Base-by-base conservation (phyloP, 2,797 vertebrate genomes). In the Myoxocephalus aenaeus region DNA sequence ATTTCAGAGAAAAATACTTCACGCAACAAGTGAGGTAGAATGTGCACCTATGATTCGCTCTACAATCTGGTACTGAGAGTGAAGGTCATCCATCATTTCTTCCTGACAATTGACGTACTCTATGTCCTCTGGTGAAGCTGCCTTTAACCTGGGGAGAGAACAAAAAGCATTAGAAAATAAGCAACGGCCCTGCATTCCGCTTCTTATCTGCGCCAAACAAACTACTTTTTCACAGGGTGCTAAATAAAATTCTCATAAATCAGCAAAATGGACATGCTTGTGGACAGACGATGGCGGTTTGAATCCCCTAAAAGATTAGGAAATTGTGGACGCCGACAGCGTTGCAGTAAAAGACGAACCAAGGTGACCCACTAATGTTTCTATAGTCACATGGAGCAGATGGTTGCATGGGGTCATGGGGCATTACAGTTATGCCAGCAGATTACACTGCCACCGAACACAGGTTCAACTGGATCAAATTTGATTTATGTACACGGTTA, bases 51-150 rank as follows among this genome's bases (percentile, higher is more conserved):
- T 98, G 90, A 99, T 97, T 90, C 98, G 95, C 87, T 99, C 98
- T 72, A 99, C 98, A 75, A 99, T 95, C 86, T 98, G 97, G 92
- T 99, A 99, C 42, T 99, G 98, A 86, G 97, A 97, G 90, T 99
- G 97, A 11, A 99, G 95, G 87, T 99, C 98, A 87, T 98, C 97
- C 89, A 98, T 98, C 80, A 99, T 93, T 59, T 99, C 98, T 81
- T 99, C 97, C 66, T 99, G 98, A 86, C 98, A 99, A 86, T 98
- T 99, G 36, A 97, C 96, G 94, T 99, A 99, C 82, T 99, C 98
- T 38, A 99, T 95, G 91, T 99, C 98, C 93, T 99, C 98, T 32
- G 98, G 98, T 75, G 98, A 99, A 68, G 98, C 96, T 0, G 95
- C 82, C 95, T 99, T 99, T 85, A 99, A 92, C 98, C 98, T 99